Conservation (phyloP, 1,140 invertebrate species). For the Drosophila suzukii region DNA sequence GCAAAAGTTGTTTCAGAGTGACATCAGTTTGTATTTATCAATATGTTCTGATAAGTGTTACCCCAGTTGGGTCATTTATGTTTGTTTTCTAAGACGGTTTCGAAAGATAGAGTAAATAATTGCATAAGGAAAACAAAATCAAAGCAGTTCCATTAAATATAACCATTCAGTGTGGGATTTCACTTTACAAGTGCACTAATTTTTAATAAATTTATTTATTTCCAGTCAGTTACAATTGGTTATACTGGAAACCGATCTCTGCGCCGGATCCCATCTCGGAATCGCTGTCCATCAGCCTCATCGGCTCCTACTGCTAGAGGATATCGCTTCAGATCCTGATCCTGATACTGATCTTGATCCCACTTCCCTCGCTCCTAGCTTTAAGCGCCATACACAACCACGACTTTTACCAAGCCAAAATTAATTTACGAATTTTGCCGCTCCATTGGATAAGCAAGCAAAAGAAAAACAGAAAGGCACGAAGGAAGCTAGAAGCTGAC, state of each 20-base stretch:
- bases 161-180: neutral
- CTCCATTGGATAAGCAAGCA: slow-evolving; percentile 17
- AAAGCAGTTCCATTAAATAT: no score
- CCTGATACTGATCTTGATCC: neutral
- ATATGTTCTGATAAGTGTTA: neutral
- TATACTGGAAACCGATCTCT: slow-evolving; percentile 90
- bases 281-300: slow-evolving; percentile 87
- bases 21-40: neutral
- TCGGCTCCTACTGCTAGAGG: slow-evolving; percentile 88
- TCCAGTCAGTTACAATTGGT: slow-evolving; percentile 92
- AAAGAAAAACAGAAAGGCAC: slow-evolving; percentile 1
- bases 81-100: neutral
- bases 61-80: neutral
- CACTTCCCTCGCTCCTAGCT: slow-evolving; percentile 29
- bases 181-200: neutral
- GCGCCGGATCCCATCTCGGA: slow-evolving; percentile 86
- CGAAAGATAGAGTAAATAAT: neutral
- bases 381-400: slow-evolving; percentile 30
- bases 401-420: slow-evolving; percentile 36
- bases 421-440: slow-evolving; percentile 37
- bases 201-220: slow-evolving; percentile 44
- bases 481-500: slow-evolving; percentile 17
- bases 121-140: no score
- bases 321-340: neutral
- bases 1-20: neutral